Evolutionary conservation across 1,140 invertebrate species (phyloP), one percentile per base, ranked within the genome.

Genomic region (Drosophila pectinifera): DNA sequence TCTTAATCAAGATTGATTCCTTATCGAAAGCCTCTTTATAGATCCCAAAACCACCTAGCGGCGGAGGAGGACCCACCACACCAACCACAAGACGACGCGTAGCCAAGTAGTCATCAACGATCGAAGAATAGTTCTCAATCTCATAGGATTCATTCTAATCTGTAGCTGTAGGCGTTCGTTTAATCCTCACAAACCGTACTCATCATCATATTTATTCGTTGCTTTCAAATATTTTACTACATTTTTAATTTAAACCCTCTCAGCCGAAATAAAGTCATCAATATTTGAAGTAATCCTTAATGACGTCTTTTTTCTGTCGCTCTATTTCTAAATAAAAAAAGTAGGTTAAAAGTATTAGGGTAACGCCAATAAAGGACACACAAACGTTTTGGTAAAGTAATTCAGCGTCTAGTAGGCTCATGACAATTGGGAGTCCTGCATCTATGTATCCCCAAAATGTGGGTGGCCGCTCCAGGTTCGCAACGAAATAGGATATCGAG

Each of bases 11-110:
- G 0, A 34, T 6, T 22, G 1, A 16, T 34, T 34, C 28, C 13
- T 16, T 36, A 51, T 26, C 31, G 6, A 45, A 16, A 49, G 46
- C n/a, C 26, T 11, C n/a, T 31, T 72, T 77, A 20, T 26, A 92
- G 91, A 91, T 92, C 48, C 70, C 88, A 20, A 92, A 91, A 53
- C 91, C 91, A 31, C 91, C 91, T 14, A 84, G 79, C 28, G 65
- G 84, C 48, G 91, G 70, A 42, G 91, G 70, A 43, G 63, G 77
- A 43, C 91, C 91, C 56, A 88, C 89, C 51, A 92, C 91, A 56
- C 91, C 91, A 49, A 72, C 75, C 51, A 85, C 89, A 70, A 91
- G 83, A 84, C 85, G 91, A 28, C 80, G 88, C 31, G 48, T 74
- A 80, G 86, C 88, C 76, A 91, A 91, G 55, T 91, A 85, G 78